A percentile compares a stretch with the other conserved stretches of the same genome.
These are phyloP conservation scores for Stichopus horrens DNA, from an alignment of 53 echinoderm and acorn worm species.

Conservation along the genomic window DNA sequence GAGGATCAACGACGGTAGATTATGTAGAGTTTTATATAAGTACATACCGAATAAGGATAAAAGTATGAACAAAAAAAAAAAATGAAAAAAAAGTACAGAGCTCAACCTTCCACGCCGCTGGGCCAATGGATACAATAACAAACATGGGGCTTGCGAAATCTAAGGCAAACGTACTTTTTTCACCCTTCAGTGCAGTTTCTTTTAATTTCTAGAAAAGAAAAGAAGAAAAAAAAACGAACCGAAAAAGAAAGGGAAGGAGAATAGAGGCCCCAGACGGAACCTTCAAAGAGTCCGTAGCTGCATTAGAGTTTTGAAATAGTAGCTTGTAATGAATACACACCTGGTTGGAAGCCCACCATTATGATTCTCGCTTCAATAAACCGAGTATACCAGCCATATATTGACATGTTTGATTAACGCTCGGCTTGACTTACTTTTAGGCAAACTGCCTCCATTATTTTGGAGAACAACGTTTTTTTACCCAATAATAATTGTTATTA, in stretches of 20 bases:
- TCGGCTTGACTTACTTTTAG: too few species aligned
- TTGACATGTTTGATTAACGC: too few species aligned
- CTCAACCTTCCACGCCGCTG: conserved; percentile 11
- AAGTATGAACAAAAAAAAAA: background rate
- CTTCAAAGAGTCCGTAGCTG: conserved; percentile 2
- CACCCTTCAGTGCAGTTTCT: background rate
- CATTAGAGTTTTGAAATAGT: conserved; percentile 22
- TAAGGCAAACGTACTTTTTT: conserved; percentile 35
- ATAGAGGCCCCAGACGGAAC: background rate
- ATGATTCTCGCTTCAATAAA: conserved; percentile 11
- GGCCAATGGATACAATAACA: conserved; percentile 43
- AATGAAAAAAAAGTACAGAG: conserved; percentile 15
- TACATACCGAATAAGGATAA: background rate
- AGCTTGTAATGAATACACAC: background rate
- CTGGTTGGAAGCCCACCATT: conserved; percentile 22
- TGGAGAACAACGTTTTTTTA: too few species aligned
- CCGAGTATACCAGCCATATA: too few species aligned
- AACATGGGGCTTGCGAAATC: conserved; percentile 1
- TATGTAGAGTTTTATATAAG: background rate
- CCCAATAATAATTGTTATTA: too few species aligned
- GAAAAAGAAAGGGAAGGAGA: too few species aligned
- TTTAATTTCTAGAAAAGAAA: background rate
- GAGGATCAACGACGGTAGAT: background rate
- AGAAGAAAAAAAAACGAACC: too few species aligned
- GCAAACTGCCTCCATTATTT: too few species aligned